Conservation (phyloP, 2,113 vertebrate genomes). For the Calyptomena viridis region DNA sequence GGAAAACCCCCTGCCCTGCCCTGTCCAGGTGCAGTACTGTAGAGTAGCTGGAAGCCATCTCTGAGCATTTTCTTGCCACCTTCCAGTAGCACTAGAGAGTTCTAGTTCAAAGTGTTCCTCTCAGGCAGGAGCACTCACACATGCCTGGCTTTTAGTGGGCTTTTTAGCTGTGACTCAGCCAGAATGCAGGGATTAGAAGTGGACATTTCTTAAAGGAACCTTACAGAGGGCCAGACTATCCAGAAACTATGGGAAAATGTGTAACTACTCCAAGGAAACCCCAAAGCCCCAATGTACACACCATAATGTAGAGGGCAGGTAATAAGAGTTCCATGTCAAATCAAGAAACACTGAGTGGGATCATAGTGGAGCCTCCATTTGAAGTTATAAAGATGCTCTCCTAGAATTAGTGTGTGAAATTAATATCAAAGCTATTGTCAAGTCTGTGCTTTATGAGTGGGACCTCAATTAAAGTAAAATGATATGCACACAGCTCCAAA, state of each 20-base stretch:
- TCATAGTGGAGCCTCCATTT: neutral
- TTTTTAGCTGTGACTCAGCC: neutral
- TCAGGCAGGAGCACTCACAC: neutral
- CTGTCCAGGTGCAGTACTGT: neutral
- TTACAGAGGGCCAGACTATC: neutral
- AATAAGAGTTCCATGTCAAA: neutral
- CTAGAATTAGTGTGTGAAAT: neutral
- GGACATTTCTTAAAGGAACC: neutral
- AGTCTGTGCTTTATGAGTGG: neutral
- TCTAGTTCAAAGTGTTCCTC: neutral
- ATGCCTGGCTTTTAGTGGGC: neutral
- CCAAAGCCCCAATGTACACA: rapidly evolving
- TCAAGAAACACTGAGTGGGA: neutral
- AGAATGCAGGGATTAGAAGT: neutral
- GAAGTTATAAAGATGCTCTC: neutral
- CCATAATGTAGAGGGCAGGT: neutral
- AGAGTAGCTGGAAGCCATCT: neutral
- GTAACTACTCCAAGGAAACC: neutral
- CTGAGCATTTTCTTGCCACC: neutral
- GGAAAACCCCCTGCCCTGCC: neutral
- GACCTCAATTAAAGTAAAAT: neutral
- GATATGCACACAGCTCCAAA: neutral
- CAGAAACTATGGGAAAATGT: neutral
- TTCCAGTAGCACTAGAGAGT: neutral
- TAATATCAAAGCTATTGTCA: neutral